A percentile compares a stretch with the other conserved stretches of the same genome.
phyloP scores from a whole-genome alignment of 2,113 vertebrate genomes.

The Mugil cephalus region DNA sequence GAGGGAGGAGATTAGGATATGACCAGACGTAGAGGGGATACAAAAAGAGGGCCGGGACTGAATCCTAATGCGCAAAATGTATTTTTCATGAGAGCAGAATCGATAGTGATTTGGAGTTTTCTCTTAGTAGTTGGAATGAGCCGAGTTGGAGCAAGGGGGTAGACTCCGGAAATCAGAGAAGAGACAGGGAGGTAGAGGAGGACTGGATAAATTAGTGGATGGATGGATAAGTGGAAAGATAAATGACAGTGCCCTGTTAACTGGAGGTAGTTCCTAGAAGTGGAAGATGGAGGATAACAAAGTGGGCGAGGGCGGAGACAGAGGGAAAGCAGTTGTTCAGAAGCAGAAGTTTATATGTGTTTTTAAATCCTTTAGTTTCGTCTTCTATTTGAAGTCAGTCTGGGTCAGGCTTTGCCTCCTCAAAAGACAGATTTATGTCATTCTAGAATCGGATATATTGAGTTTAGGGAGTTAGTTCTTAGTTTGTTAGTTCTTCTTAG shows the following conservation, averaged over 20 bases:
- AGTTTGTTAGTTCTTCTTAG: no score
- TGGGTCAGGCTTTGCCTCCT: no score
- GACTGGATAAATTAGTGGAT: conserved; percentile 52
- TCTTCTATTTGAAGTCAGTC: no score
- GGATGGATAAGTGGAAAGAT: conserved; percentile 54
- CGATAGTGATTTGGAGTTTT: conserved; percentile 76
- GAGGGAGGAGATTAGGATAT: conserved; percentile 56
- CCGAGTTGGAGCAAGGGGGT: conserved; percentile 21
- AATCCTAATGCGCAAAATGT: conserved; percentile 72
- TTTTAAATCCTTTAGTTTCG: no score
- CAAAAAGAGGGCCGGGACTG: conserved; percentile 45
- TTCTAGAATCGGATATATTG: no score
- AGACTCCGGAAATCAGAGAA: conserved; percentile 54
- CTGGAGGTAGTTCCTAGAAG: conserved; percentile 42
- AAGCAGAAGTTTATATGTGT: no score
- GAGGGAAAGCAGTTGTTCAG: background rate
- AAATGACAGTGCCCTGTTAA: conserved; percentile 51
- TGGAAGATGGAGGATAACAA: conserved; percentile 30
- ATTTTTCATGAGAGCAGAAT: conserved; percentile 77
- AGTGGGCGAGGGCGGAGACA: background rate
- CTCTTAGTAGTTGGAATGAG: conserved; percentile 61
- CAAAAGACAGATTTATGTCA: no score
- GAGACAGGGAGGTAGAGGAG: conserved; percentile 22
- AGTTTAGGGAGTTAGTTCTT: no score
- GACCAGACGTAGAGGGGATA: conserved; percentile 51